Conservation (phyloP, 2,888 invertebrate genomes). For the Ecdyonurus torrentis region DNA sequence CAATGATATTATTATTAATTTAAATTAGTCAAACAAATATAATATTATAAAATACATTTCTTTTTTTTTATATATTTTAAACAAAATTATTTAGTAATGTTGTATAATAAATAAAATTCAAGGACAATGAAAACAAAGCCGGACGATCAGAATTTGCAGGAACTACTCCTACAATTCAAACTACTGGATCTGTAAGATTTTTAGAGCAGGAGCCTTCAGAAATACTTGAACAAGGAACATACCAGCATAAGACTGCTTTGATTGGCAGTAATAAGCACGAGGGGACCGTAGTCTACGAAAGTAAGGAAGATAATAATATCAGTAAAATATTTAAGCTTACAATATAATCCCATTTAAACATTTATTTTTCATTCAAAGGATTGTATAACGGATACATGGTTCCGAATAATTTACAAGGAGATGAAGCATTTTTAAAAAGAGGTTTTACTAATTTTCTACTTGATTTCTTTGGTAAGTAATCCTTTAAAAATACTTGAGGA, state of each 20-base stretch:
- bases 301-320: too few relatives aligned
- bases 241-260: conserved; percentile 27
- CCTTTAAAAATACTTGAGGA: too few relatives aligned
- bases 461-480: neutral
- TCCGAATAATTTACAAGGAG: conserved; percentile 14
- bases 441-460: conserved; percentile 8
- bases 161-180: conserved; percentile 21
- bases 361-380: too few relatives aligned
- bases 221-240: conserved; percentile 17
- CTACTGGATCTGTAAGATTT: conserved; percentile 18
- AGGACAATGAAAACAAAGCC: conserved; percentile 4
- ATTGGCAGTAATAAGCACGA: conserved; percentile 31
- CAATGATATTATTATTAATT: too few relatives aligned
- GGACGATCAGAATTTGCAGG: conserved; percentile 16
- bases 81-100: too few relatives aligned
- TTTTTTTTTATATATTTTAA: too few relatives aligned
- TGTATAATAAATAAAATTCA: neutral
- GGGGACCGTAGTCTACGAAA: conserved; percentile 24
- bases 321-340: too few relatives aligned
- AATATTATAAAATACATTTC: too few relatives aligned
- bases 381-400: conserved; percentile 19
- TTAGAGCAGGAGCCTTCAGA: conserved; percentile 18
- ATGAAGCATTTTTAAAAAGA: conserved; percentile 17
- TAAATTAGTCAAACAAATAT: too few relatives aligned
- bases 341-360: too few relatives aligned